Conservation (phyloP, 2,113 vertebrate genomes). For the Eurystomus gularis region DNA sequence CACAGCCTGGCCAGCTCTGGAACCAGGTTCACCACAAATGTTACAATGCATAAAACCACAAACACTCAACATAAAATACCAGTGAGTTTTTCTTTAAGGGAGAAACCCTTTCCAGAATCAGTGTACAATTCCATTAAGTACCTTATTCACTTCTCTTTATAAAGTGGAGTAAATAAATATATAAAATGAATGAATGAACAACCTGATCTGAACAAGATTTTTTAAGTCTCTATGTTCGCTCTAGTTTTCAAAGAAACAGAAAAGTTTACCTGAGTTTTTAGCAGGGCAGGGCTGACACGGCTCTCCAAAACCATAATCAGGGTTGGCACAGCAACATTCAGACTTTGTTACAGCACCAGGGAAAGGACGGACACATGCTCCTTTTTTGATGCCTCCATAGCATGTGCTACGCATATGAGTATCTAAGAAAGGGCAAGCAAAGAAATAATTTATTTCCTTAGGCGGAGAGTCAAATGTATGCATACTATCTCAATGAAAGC, state of each 20-base stretch:
- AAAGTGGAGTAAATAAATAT: not conserved
- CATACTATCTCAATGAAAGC: not conserved
- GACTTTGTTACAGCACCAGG: conserved; percentile 80
- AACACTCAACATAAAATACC: not conserved
- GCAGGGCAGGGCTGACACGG: conserved; percentile 77
- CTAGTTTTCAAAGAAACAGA: not conserved
- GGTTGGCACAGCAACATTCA: conserved; percentile 79
- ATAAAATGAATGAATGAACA: not conserved
- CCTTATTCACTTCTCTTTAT: not conserved
- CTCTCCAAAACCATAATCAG: conserved; percentile 79
- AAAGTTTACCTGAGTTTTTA: conserved; percentile 72
- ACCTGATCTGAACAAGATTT: not conserved
- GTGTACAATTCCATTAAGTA: not conserved
- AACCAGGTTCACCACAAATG: not conserved
- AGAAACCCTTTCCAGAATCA: not conserved
- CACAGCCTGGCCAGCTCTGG: not conserved
- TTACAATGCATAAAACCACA: not conserved
- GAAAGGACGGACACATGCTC: conserved; percentile 73
- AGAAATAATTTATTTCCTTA: not conserved
- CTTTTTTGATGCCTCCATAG: conserved; percentile 77
- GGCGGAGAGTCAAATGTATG: not conserved
- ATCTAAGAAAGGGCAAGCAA: conserved; percentile 46
- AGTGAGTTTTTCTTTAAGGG: not conserved
- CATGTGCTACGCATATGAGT: conserved; percentile 82
- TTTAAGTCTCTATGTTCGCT: not conserved